Conservation (phyloP, 1,140 invertebrate genomes). For the Hetaerina americana region DNA sequence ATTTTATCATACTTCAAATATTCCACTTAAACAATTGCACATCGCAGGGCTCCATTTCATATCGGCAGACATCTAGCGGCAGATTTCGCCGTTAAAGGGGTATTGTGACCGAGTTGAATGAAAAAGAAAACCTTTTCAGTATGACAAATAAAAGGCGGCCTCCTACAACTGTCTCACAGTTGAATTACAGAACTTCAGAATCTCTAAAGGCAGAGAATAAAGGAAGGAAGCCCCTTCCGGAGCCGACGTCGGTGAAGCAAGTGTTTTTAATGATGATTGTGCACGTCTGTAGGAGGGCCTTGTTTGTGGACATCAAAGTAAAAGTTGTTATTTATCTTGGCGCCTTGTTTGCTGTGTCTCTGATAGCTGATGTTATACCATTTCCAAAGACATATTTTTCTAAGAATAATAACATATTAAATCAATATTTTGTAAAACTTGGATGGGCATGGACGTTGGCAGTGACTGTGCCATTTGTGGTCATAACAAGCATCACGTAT, state of each 20-base stretch:
- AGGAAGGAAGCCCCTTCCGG: constrained; percentile 61
- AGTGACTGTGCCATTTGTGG: constrained; percentile 59
- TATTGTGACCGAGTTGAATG: no score
- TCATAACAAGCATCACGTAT: constrained; percentile 65
- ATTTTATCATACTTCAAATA: no score
- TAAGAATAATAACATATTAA: constrained; percentile 48
- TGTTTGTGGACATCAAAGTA: constrained; percentile 72
- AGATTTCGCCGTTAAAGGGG: no score
- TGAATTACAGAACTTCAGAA: background rate
- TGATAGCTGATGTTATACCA: constrained; percentile 68
- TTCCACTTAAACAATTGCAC: background rate
- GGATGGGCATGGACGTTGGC: constrained; percentile 89
- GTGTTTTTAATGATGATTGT: constrained; percentile 71
- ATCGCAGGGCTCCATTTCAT: background rate
- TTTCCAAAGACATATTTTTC: constrained; percentile 71
- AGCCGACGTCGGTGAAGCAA: constrained; percentile 66
- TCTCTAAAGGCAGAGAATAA: background rate
- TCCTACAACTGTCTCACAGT: background rate
- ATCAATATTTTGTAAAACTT: constrained; percentile 86
- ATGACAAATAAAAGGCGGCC: background rate
- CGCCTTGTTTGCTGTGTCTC: constrained; percentile 65
- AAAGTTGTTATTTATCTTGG: constrained; percentile 75
- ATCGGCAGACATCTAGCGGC: background rate
- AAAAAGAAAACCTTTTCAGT: background rate
- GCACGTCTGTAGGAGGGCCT: constrained; percentile 70